A percentile compares a stretch with the other conserved stretches of the same genome.
Conservation (phyloP, 2,113 vertebrate genomes). For the Etheostoma cragini region DNA sequence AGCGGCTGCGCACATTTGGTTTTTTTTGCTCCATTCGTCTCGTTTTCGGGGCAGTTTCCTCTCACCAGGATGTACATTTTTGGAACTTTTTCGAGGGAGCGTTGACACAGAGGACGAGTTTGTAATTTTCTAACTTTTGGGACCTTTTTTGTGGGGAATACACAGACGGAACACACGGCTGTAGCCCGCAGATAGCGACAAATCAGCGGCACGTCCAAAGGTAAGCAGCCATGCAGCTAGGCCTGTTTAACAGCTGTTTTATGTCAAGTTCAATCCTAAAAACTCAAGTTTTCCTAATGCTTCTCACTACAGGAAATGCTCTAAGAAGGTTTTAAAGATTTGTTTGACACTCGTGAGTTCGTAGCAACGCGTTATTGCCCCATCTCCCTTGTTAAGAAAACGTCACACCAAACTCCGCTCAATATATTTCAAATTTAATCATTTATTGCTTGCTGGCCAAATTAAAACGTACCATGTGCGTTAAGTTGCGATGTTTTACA, state of each 20-base stretch:
- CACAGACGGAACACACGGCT: background rate
- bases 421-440: background rate
- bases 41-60: background rate
- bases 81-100: constrained; percentile 33
- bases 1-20: background rate
- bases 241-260: background rate
- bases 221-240: constrained; percentile 23
- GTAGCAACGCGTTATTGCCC: background rate
- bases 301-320: background rate
- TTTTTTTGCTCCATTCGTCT: background rate
- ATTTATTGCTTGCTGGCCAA: background rate
- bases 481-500: accelerated
- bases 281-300: background rate
- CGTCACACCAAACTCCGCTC: constrained; percentile 16
- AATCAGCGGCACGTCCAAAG: constrained; percentile 8
- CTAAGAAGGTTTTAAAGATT: constrained; percentile 6
- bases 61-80: constrained; percentile 53
- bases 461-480: accelerated
- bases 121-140: background rate
- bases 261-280: background rate
- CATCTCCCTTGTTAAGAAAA: background rate
- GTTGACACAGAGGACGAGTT: background rate
- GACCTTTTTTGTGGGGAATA: constrained; percentile 36
- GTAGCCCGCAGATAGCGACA: background rate
- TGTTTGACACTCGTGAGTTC: constrained; percentile 34